Evolutionary conservation across 2,888 invertebrate species (phyloP), one percentile per base, ranked within the genome.

Genomic region (Antheraea assamensis): DNA sequence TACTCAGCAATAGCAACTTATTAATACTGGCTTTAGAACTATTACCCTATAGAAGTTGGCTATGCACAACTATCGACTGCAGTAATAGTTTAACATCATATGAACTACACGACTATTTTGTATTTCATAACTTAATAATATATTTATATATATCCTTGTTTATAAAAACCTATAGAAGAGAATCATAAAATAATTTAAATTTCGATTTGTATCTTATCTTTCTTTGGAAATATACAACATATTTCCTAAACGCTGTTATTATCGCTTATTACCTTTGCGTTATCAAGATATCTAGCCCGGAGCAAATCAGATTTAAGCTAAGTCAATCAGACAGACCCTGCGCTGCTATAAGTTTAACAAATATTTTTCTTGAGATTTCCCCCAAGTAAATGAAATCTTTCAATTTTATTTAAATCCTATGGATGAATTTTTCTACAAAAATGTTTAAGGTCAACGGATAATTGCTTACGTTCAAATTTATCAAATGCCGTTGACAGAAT

Each of bases 401-500:
- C 66, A 30, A 31, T 19, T 66, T 66, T 66, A 66, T 35, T 35
- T 35, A 35, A 35, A n/a, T 68, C 68, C 2, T 35, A 35, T 21
- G 3, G 35, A 35, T 35, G 7, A 68, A 35, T n/a, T 35, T 68
- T 66, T 66, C 7, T 35, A 68, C 21, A 68, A 31, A 4, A 35
- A 21, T 21, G 31, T 68, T 68, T 35, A 19, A 35, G 68, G 68
- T 68, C 68, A 68, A 31, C n/a, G 68, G 35, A 21, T 68, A 35
- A 68, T 68, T 68, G 68, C 68, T 68, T 68, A 35, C 13, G 68
- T 68, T 68, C 35, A 35, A 68, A 35, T n/a, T 68, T 68, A 35
- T 68, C 68, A 35, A 35, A 68, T 35, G 35, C 21, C 19, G 27
- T 21, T 68, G 7, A 35, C 35, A 68, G 35, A 68, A 30, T 64